A percentile compares a stretch with the other conserved stretches of the same genome.
Conservation (phyloP, 2,888 invertebrate species). For the Aspidiotus destructor region DNA sequence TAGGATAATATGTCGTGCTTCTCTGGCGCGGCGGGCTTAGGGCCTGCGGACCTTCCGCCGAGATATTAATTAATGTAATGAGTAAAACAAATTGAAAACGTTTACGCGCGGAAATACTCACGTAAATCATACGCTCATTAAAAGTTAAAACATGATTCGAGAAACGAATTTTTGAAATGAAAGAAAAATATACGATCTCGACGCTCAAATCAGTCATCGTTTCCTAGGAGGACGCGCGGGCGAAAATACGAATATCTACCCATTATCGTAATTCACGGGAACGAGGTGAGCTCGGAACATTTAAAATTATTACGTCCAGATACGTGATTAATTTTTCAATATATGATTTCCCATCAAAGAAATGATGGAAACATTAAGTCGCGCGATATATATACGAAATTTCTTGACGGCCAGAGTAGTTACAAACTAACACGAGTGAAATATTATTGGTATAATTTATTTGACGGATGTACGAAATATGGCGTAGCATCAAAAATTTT, state of each 20-base stretch:
- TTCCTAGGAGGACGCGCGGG: not conserved
- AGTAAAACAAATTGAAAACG: slow-evolving; percentile 2
- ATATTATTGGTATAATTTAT: not conserved
- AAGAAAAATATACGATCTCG: not conserved
- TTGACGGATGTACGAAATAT: not conserved
- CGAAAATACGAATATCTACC: not conserved
- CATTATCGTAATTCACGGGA: slow-evolving; percentile 1
- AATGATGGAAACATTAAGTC: not conserved
- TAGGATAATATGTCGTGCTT: not conserved
- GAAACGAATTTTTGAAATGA: not conserved
- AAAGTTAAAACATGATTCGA: not conserved
- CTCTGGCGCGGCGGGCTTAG: no score
- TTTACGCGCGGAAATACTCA: not conserved
- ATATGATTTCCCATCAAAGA: not conserved
- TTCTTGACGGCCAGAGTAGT: not conserved
- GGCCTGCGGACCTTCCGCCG: not conserved
- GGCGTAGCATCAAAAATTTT: no score
- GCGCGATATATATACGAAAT: not conserved
- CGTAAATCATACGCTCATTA: slow-evolving; percentile 4
- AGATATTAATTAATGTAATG: not conserved
- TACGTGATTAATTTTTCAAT: slow-evolving; percentile 4
- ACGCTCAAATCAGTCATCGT: not conserved
- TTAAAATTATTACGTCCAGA: not conserved
- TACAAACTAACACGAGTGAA: not conserved
- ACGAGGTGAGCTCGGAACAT: not conserved